Base-by-base conservation (phyloP, 2,797 vertebrate genomes). In the Myripristis murdjan region DNA sequence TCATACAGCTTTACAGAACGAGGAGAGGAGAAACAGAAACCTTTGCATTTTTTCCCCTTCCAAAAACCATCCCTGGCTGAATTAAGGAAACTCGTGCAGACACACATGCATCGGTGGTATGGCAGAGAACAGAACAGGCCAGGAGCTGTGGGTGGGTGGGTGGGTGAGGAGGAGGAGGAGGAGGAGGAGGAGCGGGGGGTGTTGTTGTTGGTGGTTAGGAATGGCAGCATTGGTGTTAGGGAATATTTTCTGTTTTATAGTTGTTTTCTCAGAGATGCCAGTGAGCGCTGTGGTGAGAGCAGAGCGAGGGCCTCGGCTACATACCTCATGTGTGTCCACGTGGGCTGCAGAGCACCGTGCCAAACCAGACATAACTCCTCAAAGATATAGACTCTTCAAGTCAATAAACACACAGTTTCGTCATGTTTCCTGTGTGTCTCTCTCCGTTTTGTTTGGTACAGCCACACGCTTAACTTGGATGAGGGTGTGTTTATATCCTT, bases 201-300 rank as follows among this genome's bases (percentile, higher is more conserved):
- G 58, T 18, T 68, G 61, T 65, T 59, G 77, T 52, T 64, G 57
- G 83, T 60, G 68, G 62, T 43, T 70, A 77, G 79, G 87, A 89
- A 90, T 80, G 78, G 82, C 82, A 70, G 84, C 84, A 73, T 90
- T 77, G 82, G 82, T 82, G 83, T 74, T 77, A 20, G 78, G 76
- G 77, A n/a, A 87, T 85, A 74, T 79, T 81, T 82, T 87, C 41
- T 76, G 75, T 87, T 91, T 90, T 90, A 87, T 81, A 49, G 82
- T 65, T 89, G 81, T 82, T 87, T 87, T 87, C 78, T 74, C 58
- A 59, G 73, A 77, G 78, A 86, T 89, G 87, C 89, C 89, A 85
- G 66, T 48, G 84, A 81, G 75, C 9, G 24, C 70, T 86, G 78
- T 70, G 82, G 84, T 83, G 79, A n/a, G n/a, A n/a, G n/a, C n/a